Evolutionary conservation across 2,797 vertebrate species (phyloP).

Genomic region (Hephaestus fuliginosus): DNA sequence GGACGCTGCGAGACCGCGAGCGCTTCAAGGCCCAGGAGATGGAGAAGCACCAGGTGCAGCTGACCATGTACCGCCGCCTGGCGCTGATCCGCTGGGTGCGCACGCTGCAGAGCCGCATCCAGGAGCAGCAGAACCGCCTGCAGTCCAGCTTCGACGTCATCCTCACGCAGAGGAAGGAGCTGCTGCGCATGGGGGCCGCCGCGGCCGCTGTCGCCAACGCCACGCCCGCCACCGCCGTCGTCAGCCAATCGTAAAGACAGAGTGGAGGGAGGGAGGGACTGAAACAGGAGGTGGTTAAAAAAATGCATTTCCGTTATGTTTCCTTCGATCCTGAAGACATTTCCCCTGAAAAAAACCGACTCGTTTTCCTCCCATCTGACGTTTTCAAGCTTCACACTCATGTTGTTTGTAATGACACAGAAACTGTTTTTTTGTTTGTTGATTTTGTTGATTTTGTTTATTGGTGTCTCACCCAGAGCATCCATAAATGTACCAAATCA

Average conservation of each 20-base stretch:
- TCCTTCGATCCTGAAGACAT: constrained; percentile 16
- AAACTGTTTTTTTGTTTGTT: neutral
- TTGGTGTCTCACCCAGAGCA: constrained; percentile 20
- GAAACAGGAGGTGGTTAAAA: constrained; percentile 41
- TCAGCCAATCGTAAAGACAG: constrained; percentile 62
- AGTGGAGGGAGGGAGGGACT: neutral
- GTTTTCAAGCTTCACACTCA: constrained; percentile 1
- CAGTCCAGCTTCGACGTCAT: constrained; percentile 97
- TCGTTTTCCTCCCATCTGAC: constrained; percentile 8
- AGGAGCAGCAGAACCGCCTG: constrained; percentile 95
- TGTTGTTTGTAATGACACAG: constrained; percentile 26
- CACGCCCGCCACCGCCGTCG: constrained; percentile 45
- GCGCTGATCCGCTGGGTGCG: constrained; percentile 96
- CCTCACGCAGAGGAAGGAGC: constrained; percentile 95
- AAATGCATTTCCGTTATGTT: constrained; percentile 6
- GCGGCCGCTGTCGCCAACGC: constrained; percentile 25
- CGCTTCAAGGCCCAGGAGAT: constrained; percentile 96
- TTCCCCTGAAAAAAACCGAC: constrained; percentile 9
- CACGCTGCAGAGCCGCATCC: constrained; percentile 90
- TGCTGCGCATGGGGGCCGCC: constrained; percentile 91
- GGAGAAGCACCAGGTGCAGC: constrained; percentile 95
- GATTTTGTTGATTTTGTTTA: constrained; percentile 8
- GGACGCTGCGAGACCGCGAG: constrained; percentile 92
- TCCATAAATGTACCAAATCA: constrained; percentile 32
- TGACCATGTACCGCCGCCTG: constrained; percentile 97